Conservation (phyloP, 2,797 vertebrate species). For the Arctocebus calabarensis region DNA sequence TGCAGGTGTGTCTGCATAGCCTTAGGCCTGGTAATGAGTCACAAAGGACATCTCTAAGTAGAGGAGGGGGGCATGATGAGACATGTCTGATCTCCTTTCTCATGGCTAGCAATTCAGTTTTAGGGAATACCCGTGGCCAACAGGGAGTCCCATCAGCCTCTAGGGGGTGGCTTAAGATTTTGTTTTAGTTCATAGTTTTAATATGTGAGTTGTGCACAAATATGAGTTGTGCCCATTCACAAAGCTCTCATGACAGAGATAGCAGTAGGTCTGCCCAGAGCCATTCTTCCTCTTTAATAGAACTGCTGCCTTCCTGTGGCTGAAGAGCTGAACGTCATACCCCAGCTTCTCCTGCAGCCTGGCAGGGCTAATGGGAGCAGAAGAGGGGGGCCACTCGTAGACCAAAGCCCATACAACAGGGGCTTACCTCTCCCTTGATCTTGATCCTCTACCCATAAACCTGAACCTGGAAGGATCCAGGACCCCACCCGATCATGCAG, state of each 20-base stretch:
- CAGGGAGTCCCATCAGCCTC: too few relatives aligned
- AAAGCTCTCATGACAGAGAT: background rate
- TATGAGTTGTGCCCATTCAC: background rate
- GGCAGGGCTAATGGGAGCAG: background rate
- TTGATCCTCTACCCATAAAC: background rate
- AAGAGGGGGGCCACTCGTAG: background rate
- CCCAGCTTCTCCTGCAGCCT: background rate
- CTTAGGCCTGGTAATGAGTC: too few relatives aligned
- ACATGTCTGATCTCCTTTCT: too few relatives aligned
- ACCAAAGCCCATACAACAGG: background rate
- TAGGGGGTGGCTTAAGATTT: too few relatives aligned
- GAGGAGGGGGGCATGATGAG: too few relatives aligned
- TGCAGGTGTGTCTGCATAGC: too few relatives aligned
- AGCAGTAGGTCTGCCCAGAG: background rate
- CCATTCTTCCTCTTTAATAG: background rate
- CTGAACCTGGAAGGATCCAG: background rate
- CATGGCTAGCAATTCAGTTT: too few relatives aligned
- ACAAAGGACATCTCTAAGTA: too few relatives aligned
- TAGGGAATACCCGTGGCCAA: too few relatives aligned
- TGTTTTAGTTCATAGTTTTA: too few relatives aligned
- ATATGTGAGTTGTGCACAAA: background rate
- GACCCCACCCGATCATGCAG: background rate
- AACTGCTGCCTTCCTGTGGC: background rate
- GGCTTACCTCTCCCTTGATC: background rate
- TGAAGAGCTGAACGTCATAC: background rate